These are phyloP conservation scores for Phengaris alcon DNA, from an alignment of 2,888 invertebrate genomes.

Conservation along the genomic window DNA sequence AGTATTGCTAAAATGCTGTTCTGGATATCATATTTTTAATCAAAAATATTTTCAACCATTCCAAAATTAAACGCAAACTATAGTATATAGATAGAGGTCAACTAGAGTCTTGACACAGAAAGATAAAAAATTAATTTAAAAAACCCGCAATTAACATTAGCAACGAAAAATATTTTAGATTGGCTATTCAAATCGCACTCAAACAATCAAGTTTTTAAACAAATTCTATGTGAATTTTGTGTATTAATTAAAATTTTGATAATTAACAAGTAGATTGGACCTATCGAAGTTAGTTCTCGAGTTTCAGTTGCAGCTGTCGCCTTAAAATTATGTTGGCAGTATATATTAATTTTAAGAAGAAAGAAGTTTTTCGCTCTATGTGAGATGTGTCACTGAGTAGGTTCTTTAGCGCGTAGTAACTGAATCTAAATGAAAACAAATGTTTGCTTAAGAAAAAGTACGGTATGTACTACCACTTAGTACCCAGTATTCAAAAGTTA, in stretches of 20 bases:
- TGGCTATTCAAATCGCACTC: not conserved
- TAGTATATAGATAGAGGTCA: not conserved
- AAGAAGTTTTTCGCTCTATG: too few relatives aligned
- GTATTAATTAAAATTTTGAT: conserved; percentile 21
- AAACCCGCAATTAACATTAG: not conserved
- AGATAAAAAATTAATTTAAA: not conserved
- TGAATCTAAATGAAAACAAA: too few relatives aligned
- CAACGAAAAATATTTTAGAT: not conserved
- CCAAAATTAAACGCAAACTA: not conserved
- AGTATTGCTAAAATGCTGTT: too few relatives aligned
- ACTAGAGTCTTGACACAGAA: not conserved
- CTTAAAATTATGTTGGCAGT: not conserved
- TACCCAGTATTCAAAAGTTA: too few relatives aligned
- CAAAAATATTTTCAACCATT: not conserved
- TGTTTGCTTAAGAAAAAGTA: too few relatives aligned
- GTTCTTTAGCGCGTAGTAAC: too few relatives aligned
- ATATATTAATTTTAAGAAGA: too few relatives aligned
- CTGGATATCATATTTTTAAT: not conserved
- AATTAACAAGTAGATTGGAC: not conserved
- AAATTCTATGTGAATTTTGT: conserved; percentile 9
- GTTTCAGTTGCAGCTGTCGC: not conserved
- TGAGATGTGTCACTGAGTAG: too few relatives aligned
- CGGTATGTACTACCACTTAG: too few relatives aligned
- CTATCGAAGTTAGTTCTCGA: not conserved
- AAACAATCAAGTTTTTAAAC: conserved; percentile 10